These are phyloP conservation scores for Standfussiana lucernea DNA, from an alignment of 2,888 invertebrate genomes.

Conservation along the genomic window DNA sequence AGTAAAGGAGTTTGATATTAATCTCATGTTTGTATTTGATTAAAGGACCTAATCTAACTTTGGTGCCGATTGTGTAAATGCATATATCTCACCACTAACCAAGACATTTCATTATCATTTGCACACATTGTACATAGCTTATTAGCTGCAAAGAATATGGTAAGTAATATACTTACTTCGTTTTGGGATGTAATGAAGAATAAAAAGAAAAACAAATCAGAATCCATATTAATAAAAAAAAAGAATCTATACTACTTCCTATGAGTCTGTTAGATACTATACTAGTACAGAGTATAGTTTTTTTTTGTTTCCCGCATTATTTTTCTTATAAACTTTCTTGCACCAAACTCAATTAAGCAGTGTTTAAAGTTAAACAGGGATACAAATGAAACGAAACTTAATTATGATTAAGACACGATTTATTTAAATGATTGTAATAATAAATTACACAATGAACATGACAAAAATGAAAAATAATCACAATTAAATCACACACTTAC, in stretches of 20 bases:
- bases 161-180: not conserved
- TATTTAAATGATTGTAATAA: slow-evolving; percentile 56
- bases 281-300: not conserved
- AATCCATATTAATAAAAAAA: too few species aligned
- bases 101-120: too few species aligned
- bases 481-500: slow-evolving; percentile 55
- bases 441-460: slow-evolving; percentile 28
- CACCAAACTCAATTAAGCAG: not conserved
- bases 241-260: not conserved
- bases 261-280: not conserved
- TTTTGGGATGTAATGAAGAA: not conserved
- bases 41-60: not conserved
- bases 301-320: not conserved
- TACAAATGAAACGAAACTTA: slow-evolving; percentile 41
- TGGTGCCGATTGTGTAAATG: not conserved
- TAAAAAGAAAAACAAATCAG: too few species aligned
- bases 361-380: not conserved
- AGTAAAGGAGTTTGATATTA: slow-evolving; percentile 36
- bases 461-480: slow-evolving; percentile 38
- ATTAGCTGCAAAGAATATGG: not conserved
- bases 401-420: slow-evolving; percentile 60
- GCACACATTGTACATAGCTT: not conserved
- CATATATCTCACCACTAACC: too few species aligned
- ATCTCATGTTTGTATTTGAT: not conserved
- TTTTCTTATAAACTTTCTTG: not conserved